Conservation (phyloP, 2,888 invertebrate species). For the Erynnis tages region DNA sequence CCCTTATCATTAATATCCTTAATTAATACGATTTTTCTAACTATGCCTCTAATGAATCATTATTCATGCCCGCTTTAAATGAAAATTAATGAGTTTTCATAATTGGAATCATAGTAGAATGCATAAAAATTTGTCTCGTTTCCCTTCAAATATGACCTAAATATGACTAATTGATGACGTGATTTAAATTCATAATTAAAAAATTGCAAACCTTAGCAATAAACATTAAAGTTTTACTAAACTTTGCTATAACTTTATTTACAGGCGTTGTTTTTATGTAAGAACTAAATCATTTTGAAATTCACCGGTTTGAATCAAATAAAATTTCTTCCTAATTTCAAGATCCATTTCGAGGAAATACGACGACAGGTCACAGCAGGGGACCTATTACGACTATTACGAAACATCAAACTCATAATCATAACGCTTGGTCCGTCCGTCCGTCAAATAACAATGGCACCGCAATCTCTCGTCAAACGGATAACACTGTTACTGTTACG, state of each 20-base stretch:
- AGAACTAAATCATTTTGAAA: too few species aligned
- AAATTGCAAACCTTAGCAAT: too few species aligned
- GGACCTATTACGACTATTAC: neutral
- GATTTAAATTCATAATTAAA: too few species aligned
- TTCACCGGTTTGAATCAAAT: too few species aligned
- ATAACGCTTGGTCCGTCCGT: constrained; percentile 3
- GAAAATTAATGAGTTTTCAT: constrained; percentile 18
- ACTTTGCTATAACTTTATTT: too few species aligned
- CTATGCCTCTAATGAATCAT: constrained; percentile 20
- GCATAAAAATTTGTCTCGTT: constrained; percentile 2
- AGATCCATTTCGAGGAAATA: constrained; percentile 3
- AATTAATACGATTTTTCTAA: constrained; percentile 32
- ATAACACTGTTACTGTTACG: constrained; percentile 36
- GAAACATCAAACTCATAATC: constrained; percentile 1
- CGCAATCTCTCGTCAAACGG: constrained; percentile 36
- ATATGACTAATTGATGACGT: too few species aligned
- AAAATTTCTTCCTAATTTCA: too few species aligned
- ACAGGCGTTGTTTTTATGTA: too few species aligned
- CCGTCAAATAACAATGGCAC: constrained; percentile 31
- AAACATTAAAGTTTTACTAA: too few species aligned
- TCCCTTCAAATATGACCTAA: neutral
- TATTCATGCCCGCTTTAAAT: constrained; percentile 16
- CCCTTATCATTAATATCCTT: constrained; percentile 32
- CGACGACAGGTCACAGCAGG: neutral
- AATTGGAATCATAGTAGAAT: constrained; percentile 18